Conservation (phyloP, 2,113 vertebrate genomes). For the Mungos mungo region DNA sequence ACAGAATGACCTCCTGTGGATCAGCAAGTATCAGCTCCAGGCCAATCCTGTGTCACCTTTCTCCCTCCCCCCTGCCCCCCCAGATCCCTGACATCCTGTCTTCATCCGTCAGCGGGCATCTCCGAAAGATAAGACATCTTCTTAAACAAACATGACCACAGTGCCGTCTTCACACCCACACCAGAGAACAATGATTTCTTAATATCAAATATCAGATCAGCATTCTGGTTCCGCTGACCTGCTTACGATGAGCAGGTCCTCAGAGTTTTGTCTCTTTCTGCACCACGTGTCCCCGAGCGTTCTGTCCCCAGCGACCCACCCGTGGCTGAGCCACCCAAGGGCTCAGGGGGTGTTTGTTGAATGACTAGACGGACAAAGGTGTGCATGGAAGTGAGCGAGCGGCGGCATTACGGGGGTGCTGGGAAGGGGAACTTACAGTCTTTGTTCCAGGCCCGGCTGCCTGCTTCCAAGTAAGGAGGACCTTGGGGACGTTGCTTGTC, state of each 20-base stretch:
- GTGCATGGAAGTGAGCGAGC: not conserved
- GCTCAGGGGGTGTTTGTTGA: not conserved
- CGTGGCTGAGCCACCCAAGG: not conserved
- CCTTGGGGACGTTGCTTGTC: not conserved
- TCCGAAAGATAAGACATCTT: not conserved
- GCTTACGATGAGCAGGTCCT: not conserved
- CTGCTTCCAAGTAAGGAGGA: not conserved
- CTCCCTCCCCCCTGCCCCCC: rapidly evolving
- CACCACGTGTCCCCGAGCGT: not conserved
- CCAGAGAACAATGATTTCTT: not conserved
- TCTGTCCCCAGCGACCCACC: not conserved
- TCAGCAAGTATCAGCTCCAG: no score
- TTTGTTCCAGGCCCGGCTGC: not conserved
- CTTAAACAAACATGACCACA: not conserved
- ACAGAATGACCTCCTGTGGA: not conserved
- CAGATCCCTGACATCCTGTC: not conserved
- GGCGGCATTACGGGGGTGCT: no score
- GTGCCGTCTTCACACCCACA: not conserved
- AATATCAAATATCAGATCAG: not conserved
- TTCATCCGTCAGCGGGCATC: not conserved
- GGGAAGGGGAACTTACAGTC: not conserved
- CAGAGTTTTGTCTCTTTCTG: not conserved
- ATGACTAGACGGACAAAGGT: not conserved
- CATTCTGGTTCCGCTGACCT: not conserved
- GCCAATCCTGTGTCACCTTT: not conserved